Base-by-base conservation (phyloP, 1,140 invertebrate species). In the Zaprionus nigranus region DNA sequence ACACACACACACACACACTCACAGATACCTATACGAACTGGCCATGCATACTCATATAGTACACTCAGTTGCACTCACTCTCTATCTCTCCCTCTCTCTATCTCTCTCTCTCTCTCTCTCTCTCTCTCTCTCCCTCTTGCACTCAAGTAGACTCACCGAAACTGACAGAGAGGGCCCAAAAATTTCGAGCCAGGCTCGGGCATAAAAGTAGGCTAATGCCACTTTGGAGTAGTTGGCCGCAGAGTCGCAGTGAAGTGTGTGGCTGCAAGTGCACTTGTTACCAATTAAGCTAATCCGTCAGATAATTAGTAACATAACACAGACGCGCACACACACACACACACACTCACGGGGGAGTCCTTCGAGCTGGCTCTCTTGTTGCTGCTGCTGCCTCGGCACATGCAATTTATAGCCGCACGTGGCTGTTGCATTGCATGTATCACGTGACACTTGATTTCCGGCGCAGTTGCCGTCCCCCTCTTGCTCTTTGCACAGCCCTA, bases 281-380 rank as follows among this genome's bases (percentile, higher is more conserved):
- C 84, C 84, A 88, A 88, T 88, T 88, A 88, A 88, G 84, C 84
- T 88, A 88, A 88, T 88, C 85, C 85, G 84, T 90, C 84, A 90
- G 84, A 88, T 88, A 90, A 88, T 88, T 90, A 90, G 84, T 90
- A 88, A 88, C 84, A 88, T 90, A 88, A 90, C 85, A 88, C 84
- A 88, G 78, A 84, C 69, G 67, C 56, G 77, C 49, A 59, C 20
- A 65, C 40, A 67, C 22, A 54, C 34, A 70, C 53, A 66, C 51
- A 46, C 36, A 28, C 12, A 38, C 24, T 34, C 40, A 30, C 13
- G 65, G 78, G 78, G 49, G 34, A 68, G 66, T 74, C 70, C 59
- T 79, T 75, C 66, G 70, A 58, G 53, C 34, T 65, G 60, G 40
- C n/a, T 46, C 40, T 46, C 75, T 68, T 43, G 15, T n/a, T 43